phyloP scores from a whole-genome alignment of 2,888 invertebrate species.

The Lepidocyrtinus sp. region DNA sequence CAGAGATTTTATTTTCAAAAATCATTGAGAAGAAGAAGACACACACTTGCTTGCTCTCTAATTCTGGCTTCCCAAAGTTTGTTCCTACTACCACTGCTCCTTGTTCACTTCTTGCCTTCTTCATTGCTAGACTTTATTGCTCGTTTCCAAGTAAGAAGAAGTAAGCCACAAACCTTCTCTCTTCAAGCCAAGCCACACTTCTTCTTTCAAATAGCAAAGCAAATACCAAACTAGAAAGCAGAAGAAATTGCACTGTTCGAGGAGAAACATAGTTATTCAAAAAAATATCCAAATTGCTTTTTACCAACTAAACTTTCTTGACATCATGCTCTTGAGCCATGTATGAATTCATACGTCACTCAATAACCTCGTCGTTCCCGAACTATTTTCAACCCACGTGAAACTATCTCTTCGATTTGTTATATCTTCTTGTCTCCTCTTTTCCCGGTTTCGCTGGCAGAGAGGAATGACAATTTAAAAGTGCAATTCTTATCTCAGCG shows the following conservation, averaged over 20 bases:
- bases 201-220: not conserved
- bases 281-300: not conserved
- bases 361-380: conserved; percentile 52
- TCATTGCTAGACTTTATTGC: conserved; percentile 24
- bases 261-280: not conserved
- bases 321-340: conserved; percentile 6
- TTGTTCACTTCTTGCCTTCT: conserved; percentile 24
- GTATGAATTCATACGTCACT: conserved; percentile 35
- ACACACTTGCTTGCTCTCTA: conserved; percentile 32
- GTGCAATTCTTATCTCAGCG: conserved; percentile 42
- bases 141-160: conserved; percentile 45
- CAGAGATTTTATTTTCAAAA: no score
- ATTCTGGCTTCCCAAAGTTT: not conserved
- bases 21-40: not conserved
- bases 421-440: no score
- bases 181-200: conserved; percentile 23
- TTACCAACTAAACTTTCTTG: not conserved
- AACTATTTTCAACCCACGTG: conserved; percentile 63
- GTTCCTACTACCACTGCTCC: conserved; percentile 1
- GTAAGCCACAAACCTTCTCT: conserved; percentile 42
- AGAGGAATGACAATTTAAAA: conserved; percentile 21
- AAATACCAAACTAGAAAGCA: not conserved
- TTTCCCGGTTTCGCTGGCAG: conserved; percentile 38
- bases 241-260: not conserved
- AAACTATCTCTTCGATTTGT: conserved; percentile 53